Evolutionary conservation across 2,888 invertebrate genomes (phyloP).

Genomic region (Caenorhabditis japonica): DNA sequence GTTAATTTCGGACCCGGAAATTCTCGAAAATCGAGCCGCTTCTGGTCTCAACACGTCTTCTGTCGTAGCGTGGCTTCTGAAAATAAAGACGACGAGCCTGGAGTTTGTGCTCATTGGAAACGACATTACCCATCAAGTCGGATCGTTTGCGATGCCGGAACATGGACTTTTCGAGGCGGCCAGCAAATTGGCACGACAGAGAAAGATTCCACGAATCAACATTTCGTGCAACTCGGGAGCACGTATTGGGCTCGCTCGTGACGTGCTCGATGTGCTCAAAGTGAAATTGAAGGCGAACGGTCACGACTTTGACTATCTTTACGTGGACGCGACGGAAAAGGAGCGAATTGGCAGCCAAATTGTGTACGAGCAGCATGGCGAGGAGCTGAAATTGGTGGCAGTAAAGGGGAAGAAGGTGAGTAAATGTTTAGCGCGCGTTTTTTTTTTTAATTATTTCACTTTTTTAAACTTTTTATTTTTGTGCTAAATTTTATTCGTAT

Average conservation of each 20-base stretch:
- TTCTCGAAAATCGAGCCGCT: slow-evolving; percentile 25
- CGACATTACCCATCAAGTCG: slow-evolving; percentile 91
- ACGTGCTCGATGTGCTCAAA: slow-evolving; percentile 90
- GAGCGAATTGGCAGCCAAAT: slow-evolving; percentile 65
- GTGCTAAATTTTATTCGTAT: no score
- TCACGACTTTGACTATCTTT: slow-evolving; percentile 92
- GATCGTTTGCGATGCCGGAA: slow-evolving; percentile 89
- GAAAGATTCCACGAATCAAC: slow-evolving; percentile 89
- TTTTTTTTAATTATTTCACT: no score
- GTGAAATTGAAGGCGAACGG: slow-evolving; percentile 84
- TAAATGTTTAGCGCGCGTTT: no score
- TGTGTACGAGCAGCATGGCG: slow-evolving; percentile 62
- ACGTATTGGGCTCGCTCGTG: slow-evolving; percentile 95
- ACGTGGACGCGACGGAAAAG: slow-evolving; percentile 92
- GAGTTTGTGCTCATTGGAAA: slow-evolving; percentile 93
- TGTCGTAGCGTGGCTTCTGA: slow-evolving; percentile 40
- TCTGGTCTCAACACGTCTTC: slow-evolving; percentile 25
- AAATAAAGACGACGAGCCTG: slow-evolving; percentile 79
- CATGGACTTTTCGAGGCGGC: slow-evolving; percentile 86
- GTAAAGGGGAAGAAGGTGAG: slow-evolving; percentile 82
- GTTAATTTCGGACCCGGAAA: slow-evolving; percentile 6
- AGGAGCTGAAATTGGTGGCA: slow-evolving; percentile 76
- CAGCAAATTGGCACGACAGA: slow-evolving; percentile 68
- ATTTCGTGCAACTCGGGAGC: slow-evolving; percentile 97
- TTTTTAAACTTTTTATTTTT: no score